phyloP scores from a whole-genome alignment of 1,140 invertebrate species.

The Glossosoma conforme region DNA sequence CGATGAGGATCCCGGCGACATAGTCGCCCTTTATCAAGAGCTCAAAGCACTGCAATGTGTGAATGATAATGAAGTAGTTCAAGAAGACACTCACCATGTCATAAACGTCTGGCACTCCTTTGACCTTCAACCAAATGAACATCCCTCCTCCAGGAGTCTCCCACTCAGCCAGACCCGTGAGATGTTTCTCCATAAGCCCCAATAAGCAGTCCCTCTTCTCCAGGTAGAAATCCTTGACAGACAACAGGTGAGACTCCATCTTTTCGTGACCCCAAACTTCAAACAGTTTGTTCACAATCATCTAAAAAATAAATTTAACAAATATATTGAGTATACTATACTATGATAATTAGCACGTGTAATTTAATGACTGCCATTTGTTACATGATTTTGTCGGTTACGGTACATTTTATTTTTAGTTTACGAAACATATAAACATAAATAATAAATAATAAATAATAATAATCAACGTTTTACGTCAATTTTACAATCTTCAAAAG shows the following conservation, averaged over 20 bases:
- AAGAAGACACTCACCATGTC: conserved; percentile 64
- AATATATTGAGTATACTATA: conserved; percentile 5
- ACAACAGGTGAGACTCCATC: conserved; percentile 56
- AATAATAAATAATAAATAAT: no score
- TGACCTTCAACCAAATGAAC: conserved; percentile 73
- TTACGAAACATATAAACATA: no score
- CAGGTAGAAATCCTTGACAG: conserved; percentile 61
- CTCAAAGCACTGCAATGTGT: no score
- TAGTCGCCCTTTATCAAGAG: no score
- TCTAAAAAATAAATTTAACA: conserved; percentile 34
- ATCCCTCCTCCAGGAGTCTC: conserved; percentile 63
- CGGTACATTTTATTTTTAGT: no score
- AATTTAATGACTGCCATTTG: no score
- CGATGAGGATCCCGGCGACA: no score
- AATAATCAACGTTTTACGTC: no score
- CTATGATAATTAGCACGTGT: no score
- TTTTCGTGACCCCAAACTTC: conserved; percentile 57
- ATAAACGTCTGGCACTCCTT: conserved; percentile 62
- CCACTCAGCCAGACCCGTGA: conserved; percentile 64
- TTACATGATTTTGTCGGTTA: no score
- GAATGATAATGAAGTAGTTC: background rate
- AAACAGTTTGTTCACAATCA: conserved; percentile 59
- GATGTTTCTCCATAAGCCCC: conserved; percentile 55
- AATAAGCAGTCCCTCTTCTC: conserved; percentile 59
- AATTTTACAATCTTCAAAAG: no score